phyloP scores from a whole-genome alignment of 2,113 vertebrate genomes.

The Psittacula cyanocephala region DNA sequence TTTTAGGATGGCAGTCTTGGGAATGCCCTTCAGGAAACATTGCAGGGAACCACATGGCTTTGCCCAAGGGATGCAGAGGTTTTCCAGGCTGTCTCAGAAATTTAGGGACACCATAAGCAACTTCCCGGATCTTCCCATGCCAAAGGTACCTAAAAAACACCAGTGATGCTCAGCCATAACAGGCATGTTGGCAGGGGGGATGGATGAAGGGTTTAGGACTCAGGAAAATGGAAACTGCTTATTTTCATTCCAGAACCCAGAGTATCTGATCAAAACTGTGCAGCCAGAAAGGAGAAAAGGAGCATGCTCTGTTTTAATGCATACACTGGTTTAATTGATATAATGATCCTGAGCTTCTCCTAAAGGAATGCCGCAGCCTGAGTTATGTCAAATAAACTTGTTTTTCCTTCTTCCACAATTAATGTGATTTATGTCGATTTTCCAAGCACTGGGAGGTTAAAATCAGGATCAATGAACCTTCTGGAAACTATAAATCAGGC shows the following conservation, averaged over 20 bases:
- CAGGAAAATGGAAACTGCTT: not conserved
- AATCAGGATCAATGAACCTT: not conserved
- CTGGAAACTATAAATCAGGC: not conserved
- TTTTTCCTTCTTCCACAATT: not conserved
- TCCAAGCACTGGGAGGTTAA: not conserved
- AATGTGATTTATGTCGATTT: not conserved
- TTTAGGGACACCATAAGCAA: not conserved
- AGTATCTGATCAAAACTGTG: not conserved
- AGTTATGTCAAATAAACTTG: not conserved
- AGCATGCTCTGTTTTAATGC: not conserved
- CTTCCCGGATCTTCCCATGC: not conserved
- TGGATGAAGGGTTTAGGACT: rapidly evolving
- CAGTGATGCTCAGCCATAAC: rapidly evolving
- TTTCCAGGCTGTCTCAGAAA: not conserved
- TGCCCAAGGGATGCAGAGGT: not conserved
- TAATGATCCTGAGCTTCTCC: not conserved
- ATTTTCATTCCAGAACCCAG: not conserved
- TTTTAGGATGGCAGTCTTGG: not conserved
- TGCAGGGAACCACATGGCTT: not conserved
- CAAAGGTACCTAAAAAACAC: not conserved
- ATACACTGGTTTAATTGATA: not conserved
- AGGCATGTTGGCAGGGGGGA: not conserved
- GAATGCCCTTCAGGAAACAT: not conserved
- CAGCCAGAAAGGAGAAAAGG: not conserved
- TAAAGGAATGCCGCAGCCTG: not conserved